Percentiles rank a stretch among this genome's conserved stretches.
Evolutionary conservation across 2,113 vertebrate genomes (phyloP).

Genomic region (Propithecus coquereli): DNA sequence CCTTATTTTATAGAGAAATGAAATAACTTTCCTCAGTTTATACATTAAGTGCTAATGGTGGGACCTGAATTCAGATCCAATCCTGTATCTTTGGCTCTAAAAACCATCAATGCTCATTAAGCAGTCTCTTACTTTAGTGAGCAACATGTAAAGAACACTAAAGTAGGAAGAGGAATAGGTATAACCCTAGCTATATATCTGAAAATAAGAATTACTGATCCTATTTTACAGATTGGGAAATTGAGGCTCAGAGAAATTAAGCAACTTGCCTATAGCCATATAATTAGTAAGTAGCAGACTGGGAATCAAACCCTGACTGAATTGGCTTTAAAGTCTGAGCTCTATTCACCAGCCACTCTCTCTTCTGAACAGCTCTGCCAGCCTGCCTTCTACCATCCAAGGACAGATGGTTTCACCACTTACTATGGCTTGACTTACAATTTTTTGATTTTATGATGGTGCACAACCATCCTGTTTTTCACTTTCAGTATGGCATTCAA

Average conservation of each 20-base stretch:
- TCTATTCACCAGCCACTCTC: not conserved
- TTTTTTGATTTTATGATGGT: not conserved
- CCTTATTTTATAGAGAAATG: conserved; percentile 13
- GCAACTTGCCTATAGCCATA: not conserved
- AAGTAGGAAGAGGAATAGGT: not conserved
- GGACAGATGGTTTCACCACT: not conserved
- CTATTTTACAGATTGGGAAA: not conserved
- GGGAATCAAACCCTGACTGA: not conserved
- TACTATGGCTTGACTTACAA: not conserved
- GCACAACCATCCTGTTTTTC: not conserved
- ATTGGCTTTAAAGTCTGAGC: not conserved
- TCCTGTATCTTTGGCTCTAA: not conserved
- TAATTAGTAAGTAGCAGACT: not conserved
- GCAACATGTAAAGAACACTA: not conserved
- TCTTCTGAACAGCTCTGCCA: not conserved
- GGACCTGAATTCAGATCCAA: conserved; percentile 1
- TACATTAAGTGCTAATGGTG: not conserved
- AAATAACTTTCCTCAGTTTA: conserved; percentile 1
- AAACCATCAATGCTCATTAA: not conserved
- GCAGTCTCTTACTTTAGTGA: not conserved
- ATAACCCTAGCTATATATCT: not conserved
- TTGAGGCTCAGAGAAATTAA: not conserved
- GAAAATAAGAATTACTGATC: not conserved
- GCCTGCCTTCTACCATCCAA: not conserved
- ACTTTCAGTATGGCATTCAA: not conserved